phyloP scores from a whole-genome alignment of 2,797 vertebrate genomes.

The Morus bassanus region DNA sequence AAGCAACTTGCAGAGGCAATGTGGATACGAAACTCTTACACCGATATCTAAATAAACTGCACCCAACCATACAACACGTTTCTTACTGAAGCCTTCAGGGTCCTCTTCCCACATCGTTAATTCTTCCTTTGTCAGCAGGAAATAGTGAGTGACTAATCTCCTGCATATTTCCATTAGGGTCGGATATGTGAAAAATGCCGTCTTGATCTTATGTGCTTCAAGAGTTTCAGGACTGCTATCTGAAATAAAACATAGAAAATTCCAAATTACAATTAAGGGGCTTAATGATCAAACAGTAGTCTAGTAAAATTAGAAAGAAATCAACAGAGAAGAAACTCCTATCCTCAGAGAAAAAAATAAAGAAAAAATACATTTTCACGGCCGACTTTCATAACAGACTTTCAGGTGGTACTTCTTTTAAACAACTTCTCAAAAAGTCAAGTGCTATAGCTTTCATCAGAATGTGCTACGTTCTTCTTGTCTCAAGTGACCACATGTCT shows the following conservation, averaged over 20 bases:
- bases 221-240: slow-evolving; percentile 94
- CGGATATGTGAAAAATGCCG: slow-evolving; percentile 91
- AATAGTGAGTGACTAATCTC: slow-evolving; percentile 94
- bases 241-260: slow-evolving; percentile 61
- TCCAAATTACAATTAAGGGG: not conserved
- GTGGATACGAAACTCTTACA: not conserved
- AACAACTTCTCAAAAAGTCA: not conserved
- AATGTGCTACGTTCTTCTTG: not conserved
- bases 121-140: slow-evolving; percentile 92
- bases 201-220: slow-evolving; percentile 96
- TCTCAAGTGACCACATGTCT: not conserved
- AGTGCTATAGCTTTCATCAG: not conserved
- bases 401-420: not conserved
- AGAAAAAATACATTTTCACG: not conserved
- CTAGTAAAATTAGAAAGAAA: not conserved
- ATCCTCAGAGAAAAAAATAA: not conserved
- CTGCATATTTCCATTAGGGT: slow-evolving; percentile 94
- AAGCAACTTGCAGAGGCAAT: not conserved
- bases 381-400: not conserved
- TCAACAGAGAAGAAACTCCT: not conserved
- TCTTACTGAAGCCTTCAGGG: slow-evolving; percentile 95
- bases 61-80: not conserved
- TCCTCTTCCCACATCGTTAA: slow-evolving; percentile 98
- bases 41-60: not conserved
- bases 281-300: not conserved